These are phyloP conservation scores for Drosophila grimshawi DNA, from an alignment of 1,140 invertebrate genomes.

Conservation along the genomic window DNA sequence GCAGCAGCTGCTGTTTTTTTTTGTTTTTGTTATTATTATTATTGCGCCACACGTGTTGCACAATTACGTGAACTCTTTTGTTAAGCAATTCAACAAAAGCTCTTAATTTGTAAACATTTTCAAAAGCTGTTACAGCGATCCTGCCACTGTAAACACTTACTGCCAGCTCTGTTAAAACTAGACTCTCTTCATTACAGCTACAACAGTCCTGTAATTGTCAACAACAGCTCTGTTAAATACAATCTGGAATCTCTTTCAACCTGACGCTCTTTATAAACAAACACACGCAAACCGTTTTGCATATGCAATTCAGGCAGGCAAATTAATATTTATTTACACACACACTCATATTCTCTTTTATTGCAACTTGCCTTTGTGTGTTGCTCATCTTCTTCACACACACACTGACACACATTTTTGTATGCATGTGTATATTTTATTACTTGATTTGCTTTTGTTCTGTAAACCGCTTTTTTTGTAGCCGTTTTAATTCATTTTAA, in stretches of 20 bases:
- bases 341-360: slow-evolving; percentile 16
- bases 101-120: not conserved
- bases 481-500: slow-evolving; percentile 35
- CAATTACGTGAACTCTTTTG: not conserved
- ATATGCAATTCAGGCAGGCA: slow-evolving; percentile 27
- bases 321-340: slow-evolving; percentile 12
- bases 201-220: slow-evolving; percentile 5
- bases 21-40: slow-evolving; percentile 2
- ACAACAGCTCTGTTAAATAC: slow-evolving; percentile 18
- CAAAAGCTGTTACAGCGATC: slow-evolving; percentile 9
- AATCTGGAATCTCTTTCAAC: slow-evolving; percentile 9
- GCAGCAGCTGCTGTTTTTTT: not conserved
- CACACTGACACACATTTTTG: slow-evolving; percentile 2
- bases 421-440: slow-evolving; percentile 8
- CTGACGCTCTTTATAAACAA: slow-evolving; percentile 35
- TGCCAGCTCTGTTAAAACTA: no score
- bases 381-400: slow-evolving; percentile 4
- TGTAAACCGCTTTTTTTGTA: slow-evolving; percentile 13
- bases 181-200: no score
- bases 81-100: not conserved
- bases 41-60: slow-evolving; percentile 6
- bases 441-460: slow-evolving; percentile 1
- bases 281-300: slow-evolving; percentile 25
- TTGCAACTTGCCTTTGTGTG: slow-evolving; percentile 27
- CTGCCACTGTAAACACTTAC: not conserved